These are phyloP conservation scores for Pseudachorutes palmiensis DNA, from an alignment of 1,140 invertebrate genomes.

Conservation along the genomic window DNA sequence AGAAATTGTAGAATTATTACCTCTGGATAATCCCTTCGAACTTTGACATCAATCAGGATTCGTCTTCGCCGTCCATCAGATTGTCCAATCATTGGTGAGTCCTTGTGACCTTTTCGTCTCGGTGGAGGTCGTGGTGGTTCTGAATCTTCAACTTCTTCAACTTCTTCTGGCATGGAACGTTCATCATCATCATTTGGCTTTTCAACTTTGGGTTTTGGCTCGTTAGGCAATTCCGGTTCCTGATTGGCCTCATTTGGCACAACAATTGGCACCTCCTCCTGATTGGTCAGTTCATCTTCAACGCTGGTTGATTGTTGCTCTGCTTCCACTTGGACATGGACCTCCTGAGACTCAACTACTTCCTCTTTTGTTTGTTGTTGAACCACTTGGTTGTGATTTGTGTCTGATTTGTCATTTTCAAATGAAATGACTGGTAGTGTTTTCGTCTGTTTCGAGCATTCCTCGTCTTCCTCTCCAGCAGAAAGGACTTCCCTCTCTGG, in stretches of 20 bases:
- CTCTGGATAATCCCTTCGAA: slow-evolving; percentile 36
- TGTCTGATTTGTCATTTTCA: too few species aligned
- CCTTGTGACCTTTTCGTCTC: slow-evolving; percentile 15
- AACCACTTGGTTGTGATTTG: background rate
- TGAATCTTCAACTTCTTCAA: background rate
- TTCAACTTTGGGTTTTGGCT: too few species aligned
- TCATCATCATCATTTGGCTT: too few species aligned
- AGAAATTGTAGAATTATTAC: too few species aligned
- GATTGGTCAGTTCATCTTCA: background rate
- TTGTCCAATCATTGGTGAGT: slow-evolving; percentile 29
- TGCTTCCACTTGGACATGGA: background rate
- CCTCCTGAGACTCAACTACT: background rate
- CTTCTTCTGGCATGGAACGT: too few species aligned
- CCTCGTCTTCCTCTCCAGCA: background rate
- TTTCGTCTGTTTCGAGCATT: too few species aligned
- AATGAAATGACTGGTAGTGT: too few species aligned
- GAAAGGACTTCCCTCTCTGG: slow-evolving; percentile 6
- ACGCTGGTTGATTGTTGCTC: too few species aligned
- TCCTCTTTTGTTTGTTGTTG: background rate
- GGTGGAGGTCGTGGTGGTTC: background rate
- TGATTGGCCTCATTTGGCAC: background rate
- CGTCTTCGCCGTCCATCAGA: slow-evolving; percentile 22
- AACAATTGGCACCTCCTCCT: background rate
- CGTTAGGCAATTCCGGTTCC: background rate
- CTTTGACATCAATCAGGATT: slow-evolving; percentile 30